Evolutionary conservation across 2,113 vertebrate genomes (phyloP).

Genomic region (Scomber scombrus): DNA sequence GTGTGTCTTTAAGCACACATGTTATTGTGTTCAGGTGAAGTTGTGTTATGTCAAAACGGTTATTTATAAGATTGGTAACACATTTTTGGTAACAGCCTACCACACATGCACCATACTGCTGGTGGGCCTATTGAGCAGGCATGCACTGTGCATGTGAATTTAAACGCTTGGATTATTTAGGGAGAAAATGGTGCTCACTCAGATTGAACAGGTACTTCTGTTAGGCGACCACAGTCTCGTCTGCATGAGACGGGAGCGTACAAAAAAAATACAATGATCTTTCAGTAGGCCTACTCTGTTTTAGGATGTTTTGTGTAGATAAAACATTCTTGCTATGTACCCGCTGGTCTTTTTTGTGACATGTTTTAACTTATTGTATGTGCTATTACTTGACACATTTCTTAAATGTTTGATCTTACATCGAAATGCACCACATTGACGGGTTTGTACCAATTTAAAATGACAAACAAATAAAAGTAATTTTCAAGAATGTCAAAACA

Average conservation of each 20-base stretch:
- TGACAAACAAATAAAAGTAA: slow-evolving; percentile 93
- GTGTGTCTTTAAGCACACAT: slow-evolving; percentile 73
- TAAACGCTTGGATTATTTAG: slow-evolving; percentile 71
- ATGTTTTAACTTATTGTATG: slow-evolving; percentile 99
- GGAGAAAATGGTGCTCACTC: slow-evolving; percentile 59
- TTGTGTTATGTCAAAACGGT: slow-evolving; percentile 81
- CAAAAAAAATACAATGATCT: slow-evolving; percentile 83
- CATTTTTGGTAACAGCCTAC: slow-evolving; percentile 56
- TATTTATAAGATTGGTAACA: slow-evolving; percentile 73
- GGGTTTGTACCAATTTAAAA: slow-evolving; percentile 96
- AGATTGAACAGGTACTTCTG: slow-evolving; percentile 53
- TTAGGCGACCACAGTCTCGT: slow-evolving; percentile 75
- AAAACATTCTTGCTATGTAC: slow-evolving; percentile 95
- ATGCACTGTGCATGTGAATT: slow-evolving; percentile 82
- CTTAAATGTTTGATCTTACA: slow-evolving; percentile 98
- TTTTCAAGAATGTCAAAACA: slow-evolving; percentile 93
- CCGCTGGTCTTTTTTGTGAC: slow-evolving; percentile 97
- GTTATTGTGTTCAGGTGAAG: slow-evolving; percentile 83
- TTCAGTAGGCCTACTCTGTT: slow-evolving; percentile 89
- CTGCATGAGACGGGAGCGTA: slow-evolving; percentile 88
- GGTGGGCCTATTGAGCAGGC: slow-evolving; percentile 61
- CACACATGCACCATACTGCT: slow-evolving; percentile 63
- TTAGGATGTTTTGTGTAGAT: slow-evolving; percentile 99
- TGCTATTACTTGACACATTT: slow-evolving; percentile 98
- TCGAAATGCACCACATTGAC: slow-evolving; percentile 92